phyloP scores from a whole-genome alignment of 2,797 vertebrate species.

The Mus caroli region DNA sequence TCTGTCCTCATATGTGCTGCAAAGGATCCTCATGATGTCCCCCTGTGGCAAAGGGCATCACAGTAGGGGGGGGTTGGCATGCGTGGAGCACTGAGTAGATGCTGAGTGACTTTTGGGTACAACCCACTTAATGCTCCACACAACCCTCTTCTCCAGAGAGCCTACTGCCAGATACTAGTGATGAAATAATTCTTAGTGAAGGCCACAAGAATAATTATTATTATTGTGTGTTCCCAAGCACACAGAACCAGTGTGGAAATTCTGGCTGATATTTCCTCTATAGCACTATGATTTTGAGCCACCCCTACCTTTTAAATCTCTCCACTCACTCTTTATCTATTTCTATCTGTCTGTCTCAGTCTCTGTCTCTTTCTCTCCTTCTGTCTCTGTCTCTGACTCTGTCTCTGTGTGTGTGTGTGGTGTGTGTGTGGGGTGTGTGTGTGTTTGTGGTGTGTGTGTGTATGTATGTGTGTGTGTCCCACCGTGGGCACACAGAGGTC shows the following conservation, averaged over 20 bases:
- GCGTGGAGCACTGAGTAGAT: not conserved
- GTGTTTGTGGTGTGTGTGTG: not conserved
- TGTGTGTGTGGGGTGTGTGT: not conserved
- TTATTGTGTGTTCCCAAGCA: too few relatives aligned
- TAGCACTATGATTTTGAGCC: not conserved
- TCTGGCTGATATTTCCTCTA: not conserved
- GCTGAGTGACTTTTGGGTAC: not conserved
- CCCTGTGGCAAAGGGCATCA: too few relatives aligned
- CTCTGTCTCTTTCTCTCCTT: not conserved
- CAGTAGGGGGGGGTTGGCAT: too few relatives aligned
- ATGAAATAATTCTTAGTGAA: not conserved
- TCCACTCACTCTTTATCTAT: too few relatives aligned
- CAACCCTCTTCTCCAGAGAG: not conserved
- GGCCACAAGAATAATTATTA: too few relatives aligned
- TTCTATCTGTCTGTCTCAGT: not conserved
- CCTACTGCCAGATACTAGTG: too few relatives aligned
- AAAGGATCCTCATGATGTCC: accelerated
- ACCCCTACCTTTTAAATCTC: not conserved
- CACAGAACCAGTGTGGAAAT: not conserved
- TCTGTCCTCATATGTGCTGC: not conserved
- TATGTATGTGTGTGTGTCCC: not conserved
- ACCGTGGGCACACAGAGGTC: not conserved
- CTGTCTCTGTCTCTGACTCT: not conserved
- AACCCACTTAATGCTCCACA: not conserved
- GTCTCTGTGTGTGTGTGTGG: not conserved